A percentile compares a stretch with the other conserved stretches of the same genome.
phyloP scores from a whole-genome alignment of 2,888 invertebrate genomes.

The Rhagonycha fulva region DNA sequence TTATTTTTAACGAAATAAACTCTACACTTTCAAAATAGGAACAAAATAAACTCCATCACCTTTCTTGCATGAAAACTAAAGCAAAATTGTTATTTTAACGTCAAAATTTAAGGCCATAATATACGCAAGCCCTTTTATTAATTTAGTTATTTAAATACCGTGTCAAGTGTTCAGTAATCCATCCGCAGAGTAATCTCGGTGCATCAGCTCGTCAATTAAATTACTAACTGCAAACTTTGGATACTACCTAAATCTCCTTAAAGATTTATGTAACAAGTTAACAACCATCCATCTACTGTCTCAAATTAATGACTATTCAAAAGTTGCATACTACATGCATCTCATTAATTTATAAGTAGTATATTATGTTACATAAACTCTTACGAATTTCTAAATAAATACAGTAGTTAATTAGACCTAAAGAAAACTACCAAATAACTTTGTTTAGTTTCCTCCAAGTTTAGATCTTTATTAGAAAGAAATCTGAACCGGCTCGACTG shows the following conservation, averaged over 20 bases:
- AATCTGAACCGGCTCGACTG: background rate
- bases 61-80: background rate
- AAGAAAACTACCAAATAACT: background rate
- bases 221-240: background rate
- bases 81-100: background rate
- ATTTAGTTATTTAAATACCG: background rate
- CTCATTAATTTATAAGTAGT: background rate
- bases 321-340: background rate
- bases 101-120: background rate
- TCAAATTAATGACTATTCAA: background rate
- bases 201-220: background rate
- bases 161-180: background rate
- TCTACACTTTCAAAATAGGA: background rate
- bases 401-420: background rate
- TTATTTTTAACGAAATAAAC: background rate
- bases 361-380: background rate
- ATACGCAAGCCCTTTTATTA: background rate
- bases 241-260: background rate
- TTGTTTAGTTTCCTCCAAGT: background rate
- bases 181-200: background rate
- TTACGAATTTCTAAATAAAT: background rate
- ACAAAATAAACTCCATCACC: background rate
- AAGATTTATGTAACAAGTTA: background rate
- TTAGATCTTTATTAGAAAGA: background rate
- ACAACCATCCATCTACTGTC: background rate